A percentile compares a stretch with the other conserved stretches of the same genome.
Conservation (phyloP, 2,888 invertebrate species). For the Norana najaformis region DNA sequence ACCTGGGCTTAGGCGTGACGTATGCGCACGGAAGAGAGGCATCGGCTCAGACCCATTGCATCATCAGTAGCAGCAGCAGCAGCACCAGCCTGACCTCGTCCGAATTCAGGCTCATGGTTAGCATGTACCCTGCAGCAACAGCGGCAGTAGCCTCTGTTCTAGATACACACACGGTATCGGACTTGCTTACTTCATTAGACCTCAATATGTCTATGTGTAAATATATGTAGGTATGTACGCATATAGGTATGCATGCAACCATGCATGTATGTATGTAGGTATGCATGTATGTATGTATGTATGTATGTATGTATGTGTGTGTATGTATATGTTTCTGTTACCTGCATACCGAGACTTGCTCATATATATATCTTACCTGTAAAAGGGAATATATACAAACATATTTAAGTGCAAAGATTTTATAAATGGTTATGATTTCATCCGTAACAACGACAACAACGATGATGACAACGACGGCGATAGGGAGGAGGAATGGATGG, state of each 20-base stretch:
- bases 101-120: slow-evolving; percentile 4
- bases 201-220: background rate
- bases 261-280: background rate
- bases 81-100: background rate
- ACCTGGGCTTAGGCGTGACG: background rate
- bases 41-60: too few relatives aligned
- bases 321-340: background rate
- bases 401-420: too few relatives aligned
- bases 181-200: background rate
- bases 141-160: background rate
- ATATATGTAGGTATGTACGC: background rate
- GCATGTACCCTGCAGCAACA: background rate
- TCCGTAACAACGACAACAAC: too few relatives aligned
- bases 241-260: background rate
- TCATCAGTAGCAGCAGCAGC: too few relatives aligned
- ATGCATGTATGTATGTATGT: background rate
- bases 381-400: too few relatives aligned
- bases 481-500: too few relatives aligned
- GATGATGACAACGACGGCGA: too few relatives aligned
- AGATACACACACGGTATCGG: too few relatives aligned
- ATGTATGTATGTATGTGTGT: background rate
- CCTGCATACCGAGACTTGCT: background rate
- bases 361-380: background rate
- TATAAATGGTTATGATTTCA: too few relatives aligned
- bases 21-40: background rate